Conservation (phyloP, 2,888 invertebrate species). For the Desoria tigrina region DNA sequence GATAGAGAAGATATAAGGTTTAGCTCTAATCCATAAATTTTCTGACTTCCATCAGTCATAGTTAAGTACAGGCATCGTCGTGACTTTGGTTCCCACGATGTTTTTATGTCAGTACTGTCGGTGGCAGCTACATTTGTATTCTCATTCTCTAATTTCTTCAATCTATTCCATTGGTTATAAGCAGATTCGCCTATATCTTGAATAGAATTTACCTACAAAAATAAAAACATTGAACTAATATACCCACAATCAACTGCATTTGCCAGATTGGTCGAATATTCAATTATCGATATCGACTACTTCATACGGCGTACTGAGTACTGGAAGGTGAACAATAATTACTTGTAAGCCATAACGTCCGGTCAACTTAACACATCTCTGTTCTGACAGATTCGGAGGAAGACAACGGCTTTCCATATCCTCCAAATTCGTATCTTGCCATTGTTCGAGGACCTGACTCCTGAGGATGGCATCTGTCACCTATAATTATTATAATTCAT, state of each 20-base stretch:
- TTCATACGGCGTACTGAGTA: background rate
- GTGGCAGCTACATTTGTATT: conserved; percentile 55
- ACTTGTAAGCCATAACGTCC: conserved; percentile 66
- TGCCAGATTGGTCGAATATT: background rate
- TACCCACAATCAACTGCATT: background rate
- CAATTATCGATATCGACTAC: background rate
- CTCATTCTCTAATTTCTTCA: conserved; percentile 60
- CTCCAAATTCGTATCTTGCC: conserved; percentile 67
- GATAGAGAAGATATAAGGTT: conserved; percentile 58
- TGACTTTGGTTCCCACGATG: conserved; percentile 62
- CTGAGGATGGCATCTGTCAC: conserved; percentile 49
- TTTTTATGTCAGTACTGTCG: conserved; percentile 58
- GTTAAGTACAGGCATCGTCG: conserved; percentile 70
- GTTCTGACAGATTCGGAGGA: conserved; percentile 62
- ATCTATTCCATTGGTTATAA: conserved; percentile 65
- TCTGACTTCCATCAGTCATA: conserved; percentile 74
- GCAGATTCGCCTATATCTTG: conserved; percentile 66
- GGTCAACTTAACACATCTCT: conserved; percentile 60
- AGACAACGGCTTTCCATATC: conserved; percentile 66
- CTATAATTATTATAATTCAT: conserved; percentile 3
- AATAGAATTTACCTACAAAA: conserved; percentile 62
- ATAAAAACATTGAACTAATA: conserved; percentile 7
- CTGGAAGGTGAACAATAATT: background rate
- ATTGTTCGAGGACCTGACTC: conserved; percentile 66
- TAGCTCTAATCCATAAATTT: conserved; percentile 72